These are phyloP conservation scores for Zoanthus sansibaricus DNA, from an alignment of 92 coral and sea anemone species.

Conservation along the genomic window DNA sequence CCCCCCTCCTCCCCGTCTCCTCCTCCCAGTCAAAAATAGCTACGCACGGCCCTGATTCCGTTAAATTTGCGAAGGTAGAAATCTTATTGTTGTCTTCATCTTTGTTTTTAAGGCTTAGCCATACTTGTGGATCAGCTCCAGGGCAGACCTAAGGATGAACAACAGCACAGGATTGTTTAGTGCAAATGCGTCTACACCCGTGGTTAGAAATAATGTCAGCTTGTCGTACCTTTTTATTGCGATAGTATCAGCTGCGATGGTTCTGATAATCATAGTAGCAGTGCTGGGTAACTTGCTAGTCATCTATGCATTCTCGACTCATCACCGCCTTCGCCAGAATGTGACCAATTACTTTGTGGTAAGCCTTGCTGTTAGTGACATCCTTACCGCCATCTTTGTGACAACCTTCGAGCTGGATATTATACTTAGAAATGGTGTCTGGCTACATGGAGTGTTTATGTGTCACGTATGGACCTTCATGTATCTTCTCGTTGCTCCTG, in stretches of 20 bases:
- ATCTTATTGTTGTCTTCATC: neutral
- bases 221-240: conserved; percentile 22
- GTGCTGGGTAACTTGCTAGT: conserved; percentile 72
- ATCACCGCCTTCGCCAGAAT: conserved; percentile 71
- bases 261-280: conserved; percentile 65
- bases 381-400: conserved; percentile 73
- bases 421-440: neutral
- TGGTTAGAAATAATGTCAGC: neutral
- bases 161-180: conserved; percentile 29
- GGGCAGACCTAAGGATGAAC: neutral
- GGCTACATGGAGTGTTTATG: conserved; percentile 77
- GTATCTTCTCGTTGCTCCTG: conserved; percentile 78
- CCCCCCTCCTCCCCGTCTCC: too few relatives aligned
- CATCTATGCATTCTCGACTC: conserved; percentile 74
- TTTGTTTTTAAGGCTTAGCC: neutral
- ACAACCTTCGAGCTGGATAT: conserved; percentile 66
- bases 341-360: conserved; percentile 89
- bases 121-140: neutral
- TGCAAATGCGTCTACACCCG: neutral
- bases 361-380: conserved; percentile 82
- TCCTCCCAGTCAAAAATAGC: too few relatives aligned
- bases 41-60: neutral
- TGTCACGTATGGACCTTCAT: conserved; percentile 80
- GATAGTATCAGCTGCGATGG: conserved; percentile 43
- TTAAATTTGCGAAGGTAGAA: neutral